phyloP scores from a whole-genome alignment of 2,797 vertebrate genomes.

The Schizopygopsis pylzovi region DNA sequence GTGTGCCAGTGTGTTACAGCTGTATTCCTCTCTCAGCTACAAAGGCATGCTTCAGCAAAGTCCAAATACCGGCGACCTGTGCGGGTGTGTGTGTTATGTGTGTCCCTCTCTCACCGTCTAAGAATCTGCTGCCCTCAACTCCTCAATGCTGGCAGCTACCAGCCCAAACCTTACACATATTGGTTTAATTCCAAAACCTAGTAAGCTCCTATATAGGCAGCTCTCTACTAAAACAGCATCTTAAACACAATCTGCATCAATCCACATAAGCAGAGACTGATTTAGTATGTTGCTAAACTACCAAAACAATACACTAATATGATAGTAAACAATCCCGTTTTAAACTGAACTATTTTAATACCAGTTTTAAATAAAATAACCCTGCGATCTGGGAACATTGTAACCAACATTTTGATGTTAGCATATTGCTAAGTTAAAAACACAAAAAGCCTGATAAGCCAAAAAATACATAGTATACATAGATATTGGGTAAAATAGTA shows the following conservation, averaged over 20 bases:
- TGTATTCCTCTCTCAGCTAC: slow-evolving; percentile 32
- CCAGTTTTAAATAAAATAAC: background rate
- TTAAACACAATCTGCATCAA: background rate
- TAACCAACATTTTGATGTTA: background rate
- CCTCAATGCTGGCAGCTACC: slow-evolving; percentile 14
- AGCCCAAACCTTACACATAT: slow-evolving; percentile 23
- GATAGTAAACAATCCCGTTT: background rate
- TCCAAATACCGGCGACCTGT: slow-evolving; percentile 49
- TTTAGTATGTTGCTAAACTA: slow-evolving; percentile 9
- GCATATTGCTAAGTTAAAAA: background rate
- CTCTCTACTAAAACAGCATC: background rate
- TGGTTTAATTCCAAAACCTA: background rate
- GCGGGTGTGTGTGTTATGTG: slow-evolving; percentile 4
- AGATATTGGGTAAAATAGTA: background rate
- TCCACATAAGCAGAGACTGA: background rate
- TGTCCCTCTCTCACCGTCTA: slow-evolving; percentile 50
- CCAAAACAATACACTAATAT: background rate
- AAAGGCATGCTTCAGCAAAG: slow-evolving; percentile 56
- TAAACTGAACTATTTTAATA: background rate
- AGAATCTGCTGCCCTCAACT: slow-evolving; percentile 48
- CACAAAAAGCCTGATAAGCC: no score
- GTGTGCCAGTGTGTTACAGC: slow-evolving; percentile 45
- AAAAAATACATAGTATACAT: background rate
- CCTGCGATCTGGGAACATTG: background rate
- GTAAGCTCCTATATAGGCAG: background rate